Percentiles rank a stretch among this genome's conserved stretches.
phyloP scores from a whole-genome alignment of 2,113 vertebrate species.

The Vireo altiloquus region DNA sequence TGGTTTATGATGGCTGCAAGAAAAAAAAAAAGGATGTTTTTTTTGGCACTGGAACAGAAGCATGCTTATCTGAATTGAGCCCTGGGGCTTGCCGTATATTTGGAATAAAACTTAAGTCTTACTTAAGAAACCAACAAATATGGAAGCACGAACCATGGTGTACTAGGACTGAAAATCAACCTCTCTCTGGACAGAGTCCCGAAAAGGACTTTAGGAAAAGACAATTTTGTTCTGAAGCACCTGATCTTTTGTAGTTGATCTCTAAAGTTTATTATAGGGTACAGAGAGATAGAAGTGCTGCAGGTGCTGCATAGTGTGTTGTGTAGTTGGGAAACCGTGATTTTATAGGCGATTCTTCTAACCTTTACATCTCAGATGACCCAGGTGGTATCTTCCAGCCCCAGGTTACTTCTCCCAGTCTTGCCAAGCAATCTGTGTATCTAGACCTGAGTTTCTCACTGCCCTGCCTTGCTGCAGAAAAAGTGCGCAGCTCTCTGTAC shows the following conservation, averaged over 20 bases:
- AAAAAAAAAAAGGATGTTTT: not conserved
- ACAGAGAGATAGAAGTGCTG: not conserved
- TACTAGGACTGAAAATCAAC: not conserved
- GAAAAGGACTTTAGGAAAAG: not conserved
- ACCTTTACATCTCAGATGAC: rapidly evolving
- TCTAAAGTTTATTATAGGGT: not conserved
- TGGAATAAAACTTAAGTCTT: constrained; percentile 59
- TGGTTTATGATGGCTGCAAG: constrained; percentile 65
- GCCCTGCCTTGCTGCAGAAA: not conserved
- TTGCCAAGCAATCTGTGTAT: not conserved
- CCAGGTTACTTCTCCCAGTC: not conserved
- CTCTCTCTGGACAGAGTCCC: not conserved
- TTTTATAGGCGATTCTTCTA: not conserved
- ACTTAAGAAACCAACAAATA: constrained; percentile 64
- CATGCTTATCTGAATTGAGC: constrained; percentile 64
- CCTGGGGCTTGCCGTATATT: constrained; percentile 55
- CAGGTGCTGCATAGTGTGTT: not conserved
- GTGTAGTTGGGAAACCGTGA: not conserved
- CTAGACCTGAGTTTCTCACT: not conserved
- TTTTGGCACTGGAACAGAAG: constrained; percentile 52
- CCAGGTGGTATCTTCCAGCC: not conserved
- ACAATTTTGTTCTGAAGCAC: not conserved
- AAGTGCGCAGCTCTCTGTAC: not conserved
- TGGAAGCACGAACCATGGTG: not conserved
- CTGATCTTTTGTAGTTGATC: not conserved